These are phyloP conservation scores for Pseudorectes ferrugineus DNA, from an alignment of 2,113 vertebrate species.

Conservation along the genomic window DNA sequence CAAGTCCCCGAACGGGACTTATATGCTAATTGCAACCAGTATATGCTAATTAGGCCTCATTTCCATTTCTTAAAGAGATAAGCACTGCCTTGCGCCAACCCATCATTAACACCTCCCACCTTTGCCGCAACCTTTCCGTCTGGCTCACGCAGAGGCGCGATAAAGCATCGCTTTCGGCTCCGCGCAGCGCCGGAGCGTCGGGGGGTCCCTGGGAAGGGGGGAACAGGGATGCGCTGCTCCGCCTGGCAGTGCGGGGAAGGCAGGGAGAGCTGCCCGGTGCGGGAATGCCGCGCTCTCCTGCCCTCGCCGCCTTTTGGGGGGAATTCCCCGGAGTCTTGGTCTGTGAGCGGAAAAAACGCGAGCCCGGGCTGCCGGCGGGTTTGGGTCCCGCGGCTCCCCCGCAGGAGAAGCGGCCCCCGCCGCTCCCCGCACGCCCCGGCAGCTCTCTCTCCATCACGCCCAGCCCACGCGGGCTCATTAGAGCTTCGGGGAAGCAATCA, in stretches of 20 bases:
- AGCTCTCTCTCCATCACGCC: conserved; percentile 3
- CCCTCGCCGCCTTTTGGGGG: neutral
- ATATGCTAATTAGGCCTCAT: conserved; percentile 77
- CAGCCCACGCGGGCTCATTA: conserved; percentile 63
- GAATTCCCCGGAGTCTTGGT: neutral
- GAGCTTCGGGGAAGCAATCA: conserved; percentile 67
- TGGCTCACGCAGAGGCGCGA: conserved; percentile 2
- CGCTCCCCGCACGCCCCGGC: neutral
- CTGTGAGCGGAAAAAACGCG: rapidly evolving
- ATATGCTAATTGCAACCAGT: conserved; percentile 78
- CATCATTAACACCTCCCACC: conserved; percentile 53
- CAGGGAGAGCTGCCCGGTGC: neutral
- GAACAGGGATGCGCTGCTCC: neutral
- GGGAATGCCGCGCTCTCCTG: neutral
- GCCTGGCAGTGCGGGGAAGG: neutral
- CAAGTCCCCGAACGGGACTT: conserved; percentile 76
- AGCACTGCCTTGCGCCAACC: conserved; percentile 57
- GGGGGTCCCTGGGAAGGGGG: neutral
- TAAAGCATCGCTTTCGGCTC: conserved; percentile 26
- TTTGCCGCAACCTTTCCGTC: conserved; percentile 42
- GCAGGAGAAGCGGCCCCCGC: neutral
- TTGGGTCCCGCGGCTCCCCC: neutral
- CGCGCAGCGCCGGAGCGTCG: neutral
- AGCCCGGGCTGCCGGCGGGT: neutral
- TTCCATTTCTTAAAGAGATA: conserved; percentile 80